Percentiles rank a stretch among this genome's conserved stretches.
Evolutionary conservation across 2,797 vertebrate species (phyloP).

Genomic region (Pterois miles): DNA sequence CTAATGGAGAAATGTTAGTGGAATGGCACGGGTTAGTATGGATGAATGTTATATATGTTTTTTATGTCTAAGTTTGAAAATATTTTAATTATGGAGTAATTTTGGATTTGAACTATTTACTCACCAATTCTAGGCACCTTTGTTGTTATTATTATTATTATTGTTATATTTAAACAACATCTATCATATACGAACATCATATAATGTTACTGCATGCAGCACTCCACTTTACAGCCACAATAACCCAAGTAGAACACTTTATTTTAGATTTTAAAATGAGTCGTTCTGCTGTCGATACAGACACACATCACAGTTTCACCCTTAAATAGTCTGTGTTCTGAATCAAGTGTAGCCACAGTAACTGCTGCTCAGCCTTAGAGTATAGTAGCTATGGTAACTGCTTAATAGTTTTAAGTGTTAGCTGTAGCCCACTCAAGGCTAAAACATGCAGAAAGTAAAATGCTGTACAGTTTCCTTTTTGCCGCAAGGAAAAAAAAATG

Average conservation of each 20-base stretch:
- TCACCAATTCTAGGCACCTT: too few relatives aligned
- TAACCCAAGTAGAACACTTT: not conserved
- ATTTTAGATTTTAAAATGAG: not conserved
- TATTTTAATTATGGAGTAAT: not conserved
- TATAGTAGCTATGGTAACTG: constrained; percentile 58
- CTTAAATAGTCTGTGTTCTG: not conserved
- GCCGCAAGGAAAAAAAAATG: not conserved
- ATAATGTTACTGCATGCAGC: not conserved
- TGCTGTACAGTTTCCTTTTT: not conserved
- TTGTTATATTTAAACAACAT: not conserved
- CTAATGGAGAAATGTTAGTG: constrained; percentile 48
- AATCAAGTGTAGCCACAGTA: constrained; percentile 9
- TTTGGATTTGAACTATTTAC: not conserved
- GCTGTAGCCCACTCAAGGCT: constrained; percentile 35
- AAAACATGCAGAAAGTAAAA: constrained; percentile 24
- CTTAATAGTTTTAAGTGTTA: constrained; percentile 37
- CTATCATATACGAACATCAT: not conserved
- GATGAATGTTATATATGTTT: constrained; percentile 13
- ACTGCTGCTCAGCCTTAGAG: constrained; percentile 20
- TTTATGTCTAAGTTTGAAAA: not conserved
- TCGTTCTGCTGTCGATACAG: not conserved
- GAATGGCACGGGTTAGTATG: constrained; percentile 42
- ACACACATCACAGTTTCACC: not conserved
- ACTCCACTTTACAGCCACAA: not conserved
- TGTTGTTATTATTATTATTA: not conserved